Evolutionary conservation across 2,113 vertebrate genomes (phyloP), one percentile per base, ranked within the genome.

Genomic region (Phoxinus phoxinus): DNA sequence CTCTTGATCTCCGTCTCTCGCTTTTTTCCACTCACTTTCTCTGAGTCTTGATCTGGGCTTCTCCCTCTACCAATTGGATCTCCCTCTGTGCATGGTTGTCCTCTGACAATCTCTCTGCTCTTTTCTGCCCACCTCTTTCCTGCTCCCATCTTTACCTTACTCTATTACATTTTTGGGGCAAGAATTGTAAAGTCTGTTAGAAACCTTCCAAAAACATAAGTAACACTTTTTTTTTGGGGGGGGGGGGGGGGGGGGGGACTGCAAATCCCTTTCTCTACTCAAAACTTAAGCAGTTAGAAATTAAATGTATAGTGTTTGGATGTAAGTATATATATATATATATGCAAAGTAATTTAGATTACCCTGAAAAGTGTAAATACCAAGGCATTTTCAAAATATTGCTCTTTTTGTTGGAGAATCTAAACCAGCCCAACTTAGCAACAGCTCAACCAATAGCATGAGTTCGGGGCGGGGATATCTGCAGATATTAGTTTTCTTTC

Each of bases 161-260:
- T 6, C 51, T 23, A 56, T 21, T 56, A 56, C 19, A 7, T 56
- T 56, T 48, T 21, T 6, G 92, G 48, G 94, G 93, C 94, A 94
- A 95, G 96, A 94, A 95, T 97, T 98, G 96, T 96, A 96, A 96
- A 96, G 96, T 96, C 94, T 94, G 95, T 96, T 48, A 93, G 96
- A 96, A 96, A 96, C 95, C 95, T 97, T 96, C 95, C 0, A 96
- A 95, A 97, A 96, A 95, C 2, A 56, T 25, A 59, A 21, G 2
- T 63, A 15, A 65, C 19, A 51, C 51, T 12, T 13, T 9, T n/a
- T 23, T 6, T 41, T 44, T n/a, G n/a, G n/a, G n/a, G n/a, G n/a
- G n/a, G n/a, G n/a, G n/a, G n/a, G n/a, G n/a, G n/a, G n/a, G n/a
- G n/a, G n/a, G n/a, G n/a, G n/a, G n/a, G n/a, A n/a, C n/a, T n/a